Base-by-base conservation (phyloP, 1,140 invertebrate species). In the Oreohelix idahoensis region DNA sequence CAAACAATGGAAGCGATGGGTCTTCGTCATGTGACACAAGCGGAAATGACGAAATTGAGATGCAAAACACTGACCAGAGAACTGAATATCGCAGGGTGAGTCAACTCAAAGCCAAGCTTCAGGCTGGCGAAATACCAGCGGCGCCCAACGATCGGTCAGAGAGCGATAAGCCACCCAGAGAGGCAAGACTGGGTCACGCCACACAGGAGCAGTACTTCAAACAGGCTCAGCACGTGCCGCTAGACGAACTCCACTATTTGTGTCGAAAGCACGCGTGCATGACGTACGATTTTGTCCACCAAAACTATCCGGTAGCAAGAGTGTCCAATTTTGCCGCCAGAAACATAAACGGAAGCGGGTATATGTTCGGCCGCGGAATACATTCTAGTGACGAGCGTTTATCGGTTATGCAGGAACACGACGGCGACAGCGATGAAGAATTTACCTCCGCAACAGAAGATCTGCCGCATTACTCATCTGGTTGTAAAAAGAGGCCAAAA, bases 261-360 rank as follows among this genome's bases (percentile, higher is more conserved):
- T 70, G n/a, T 35, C 32, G 26, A 10, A 38, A 80, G n/a, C 42
- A 70, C n/a, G 35, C 11, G 2, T 51, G 63, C 23, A 80, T 39
- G 63, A 5, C 42, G 0, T 51, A 80, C 39, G 79, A 80, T 26
- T n/a, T 49, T 11, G 26, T 80, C n/a, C 38, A 79, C n/a, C 51
- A 26, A 5, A 36, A 79, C 36, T 35, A 36, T 10, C 51, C 1
- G 53, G 23, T 35, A 0, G 38, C 35, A 17, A 36, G 32, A 36
- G n/a, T 80, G 42, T 49, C 79, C 13, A 49, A 32, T 20, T 45
- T 70, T 8, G 79, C 79, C 5, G 32, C n/a, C 15, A 17, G 79
- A 29, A 80, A 80, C 36, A 71, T 80, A 39, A 80, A 80, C 36
- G 79, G 66, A 32, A 80, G 79, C 66, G 79, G 79, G 10, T 71